Percentiles rank a stretch among this genome's conserved stretches.
Conservation (phyloP, 2,113 vertebrate species). For the Bothrops jararaca region DNA sequence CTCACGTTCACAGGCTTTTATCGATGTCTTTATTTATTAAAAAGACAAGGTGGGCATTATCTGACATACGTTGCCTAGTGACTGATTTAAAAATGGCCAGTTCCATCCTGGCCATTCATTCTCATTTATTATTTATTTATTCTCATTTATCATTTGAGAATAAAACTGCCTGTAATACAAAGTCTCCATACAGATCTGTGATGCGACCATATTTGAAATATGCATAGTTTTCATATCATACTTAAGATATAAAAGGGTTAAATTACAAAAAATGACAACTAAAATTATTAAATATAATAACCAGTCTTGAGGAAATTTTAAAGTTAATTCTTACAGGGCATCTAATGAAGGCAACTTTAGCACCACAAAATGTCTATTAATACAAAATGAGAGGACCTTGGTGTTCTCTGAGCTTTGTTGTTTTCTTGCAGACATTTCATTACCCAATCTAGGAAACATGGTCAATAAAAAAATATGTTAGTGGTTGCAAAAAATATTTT, state of each 20-base stretch:
- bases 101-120: neutral
- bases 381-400: neutral
- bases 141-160: neutral
- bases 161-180: neutral
- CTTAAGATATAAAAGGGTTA: neutral
- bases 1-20: constrained; percentile 43
- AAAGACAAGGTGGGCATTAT: neutral
- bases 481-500: neutral
- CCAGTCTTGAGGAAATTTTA: neutral
- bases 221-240: neutral
- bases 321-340: neutral
- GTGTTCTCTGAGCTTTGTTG: neutral
- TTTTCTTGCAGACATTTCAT: neutral
- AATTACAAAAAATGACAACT: neutral
- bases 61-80: neutral
- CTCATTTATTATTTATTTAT: neutral
- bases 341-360: neutral
- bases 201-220: neutral
- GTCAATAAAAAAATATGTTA: neutral
- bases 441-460: neutral
- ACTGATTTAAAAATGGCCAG: neutral
- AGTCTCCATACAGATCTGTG: neutral
- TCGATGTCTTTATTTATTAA: constrained; percentile 4
- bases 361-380: neutral
- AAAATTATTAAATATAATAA: neutral